These are phyloP conservation scores for Malurus cyaneus DNA, from an alignment of 2,113 vertebrate species.

Conservation along the genomic window DNA sequence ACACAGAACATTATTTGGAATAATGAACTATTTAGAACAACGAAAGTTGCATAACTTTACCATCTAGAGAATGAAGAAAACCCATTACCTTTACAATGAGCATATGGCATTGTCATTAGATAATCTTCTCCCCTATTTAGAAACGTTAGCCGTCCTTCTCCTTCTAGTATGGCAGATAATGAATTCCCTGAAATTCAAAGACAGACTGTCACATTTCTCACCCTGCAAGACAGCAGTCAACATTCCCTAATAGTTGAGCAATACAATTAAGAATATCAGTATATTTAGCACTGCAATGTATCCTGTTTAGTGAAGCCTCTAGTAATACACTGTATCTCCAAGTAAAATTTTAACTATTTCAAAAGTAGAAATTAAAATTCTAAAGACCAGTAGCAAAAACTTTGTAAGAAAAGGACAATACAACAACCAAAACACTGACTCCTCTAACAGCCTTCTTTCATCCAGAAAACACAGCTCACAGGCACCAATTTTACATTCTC, in stretches of 20 bases:
- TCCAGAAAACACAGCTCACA: neutral
- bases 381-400: neutral
- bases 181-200: slow-evolving; percentile 88
- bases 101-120: slow-evolving; percentile 98
- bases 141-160: slow-evolving; percentile 92
- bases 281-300: neutral
- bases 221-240: neutral
- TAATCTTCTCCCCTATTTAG: slow-evolving; percentile 97
- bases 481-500: neutral
- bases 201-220: neutral
- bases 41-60: neutral
- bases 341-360: neutral
- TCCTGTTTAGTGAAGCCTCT: neutral
- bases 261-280: neutral
- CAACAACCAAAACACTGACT: neutral
- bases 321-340: neutral
- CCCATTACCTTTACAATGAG: slow-evolving; percentile 94
- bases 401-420: neutral
- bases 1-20: neutral
- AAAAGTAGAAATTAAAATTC: neutral
- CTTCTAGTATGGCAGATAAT: slow-evolving; percentile 93
- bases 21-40: neutral
- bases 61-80: neutral
- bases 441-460: neutral
- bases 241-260: neutral